Base-by-base conservation (phyloP, 2,888 invertebrate species). In the Tridacna gigas region DNA sequence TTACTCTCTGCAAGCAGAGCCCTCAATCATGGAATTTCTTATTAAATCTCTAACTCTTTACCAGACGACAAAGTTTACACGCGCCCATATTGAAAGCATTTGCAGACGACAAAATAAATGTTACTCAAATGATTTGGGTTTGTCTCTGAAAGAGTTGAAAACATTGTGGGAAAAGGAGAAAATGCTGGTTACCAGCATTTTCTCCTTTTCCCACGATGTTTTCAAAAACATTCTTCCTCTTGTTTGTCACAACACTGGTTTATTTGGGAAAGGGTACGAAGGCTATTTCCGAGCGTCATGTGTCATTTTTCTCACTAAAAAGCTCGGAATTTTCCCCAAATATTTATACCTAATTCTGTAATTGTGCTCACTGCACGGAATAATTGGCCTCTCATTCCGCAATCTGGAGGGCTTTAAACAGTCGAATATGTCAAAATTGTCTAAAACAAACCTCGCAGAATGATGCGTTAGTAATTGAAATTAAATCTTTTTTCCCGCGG, bases 381-480 rank as follows among this genome's bases (percentile, higher is more conserved):
- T 67, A 37, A 67, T 67, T 67, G n/a, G n/a, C 12, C 37, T n/a
- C 37, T 67, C 51, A 71, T 51, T 48, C 71, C 47, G 26, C 71
- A 71, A 71, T 71, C 71, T 71, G 28, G 22, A 48, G 75, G 48
- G 61, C 47, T 5, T 65, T 45, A 65, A 75, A 75, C 75, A 75
- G 75, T 47, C 47, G 45, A 45, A 37, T 65, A 63, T 65, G 75
- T 65, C 75, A 18, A 67, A 45, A 66, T 74, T 86, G 86, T 86
- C 86, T 67, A 76, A 78, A 83, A 80, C 83, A 86, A 80, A 83
- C 82, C 82, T 76, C 76, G 25, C 51, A 61, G 75, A 65, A 60
- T 83, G 86, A 82, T 80, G 67, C 71, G 66, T 63, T 66, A 78
- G 61, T 86, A 83, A 86, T 83, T 86, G 82, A 80, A 86, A 78